Conservation (phyloP, 2,888 invertebrate genomes). For the Lacanobia wlatinum region DNA sequence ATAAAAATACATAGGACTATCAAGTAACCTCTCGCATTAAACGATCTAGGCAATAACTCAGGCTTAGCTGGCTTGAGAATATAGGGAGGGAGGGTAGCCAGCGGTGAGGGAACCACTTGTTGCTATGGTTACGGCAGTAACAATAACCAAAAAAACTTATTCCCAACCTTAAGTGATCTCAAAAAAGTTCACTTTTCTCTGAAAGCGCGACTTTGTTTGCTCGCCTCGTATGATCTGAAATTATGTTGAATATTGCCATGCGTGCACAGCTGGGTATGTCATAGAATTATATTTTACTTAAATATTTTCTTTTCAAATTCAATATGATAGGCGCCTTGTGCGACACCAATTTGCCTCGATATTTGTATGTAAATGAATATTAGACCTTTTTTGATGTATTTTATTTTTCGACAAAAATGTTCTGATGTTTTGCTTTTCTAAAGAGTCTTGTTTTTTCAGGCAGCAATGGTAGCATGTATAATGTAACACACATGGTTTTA, state of each 20-base stretch:
- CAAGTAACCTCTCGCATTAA: slow-evolving; percentile 69
- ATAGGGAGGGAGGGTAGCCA: slow-evolving; percentile 67
- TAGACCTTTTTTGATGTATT: not conserved
- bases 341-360: slow-evolving; percentile 13
- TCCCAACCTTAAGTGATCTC: slow-evolving; percentile 38
- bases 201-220: slow-evolving; percentile 54
- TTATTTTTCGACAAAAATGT: not conserved
- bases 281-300: slow-evolving; percentile 43
- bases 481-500: not conserved
- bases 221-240: slow-evolving; percentile 67
- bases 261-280: slow-evolving; percentile 60
- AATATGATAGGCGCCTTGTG: slow-evolving; percentile 16
- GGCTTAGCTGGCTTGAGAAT: slow-evolving; percentile 72
- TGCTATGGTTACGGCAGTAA: slow-evolving; percentile 80
- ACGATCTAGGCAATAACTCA: slow-evolving; percentile 82
- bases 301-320: slow-evolving; percentile 39
- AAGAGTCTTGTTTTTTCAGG: not conserved
- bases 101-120: slow-evolving; percentile 79
- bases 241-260: slow-evolving; percentile 69
- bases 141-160: slow-evolving; percentile 59
- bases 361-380: slow-evolving; percentile 15
- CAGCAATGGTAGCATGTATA: not conserved
- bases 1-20: slow-evolving; percentile 60
- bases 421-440: not conserved
- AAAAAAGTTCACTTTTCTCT: slow-evolving; percentile 51